Evolutionary conservation across 2,888 invertebrate species (phyloP), one percentile per base, ranked within the genome.

Genomic region (Platycheirus albimanus): DNA sequence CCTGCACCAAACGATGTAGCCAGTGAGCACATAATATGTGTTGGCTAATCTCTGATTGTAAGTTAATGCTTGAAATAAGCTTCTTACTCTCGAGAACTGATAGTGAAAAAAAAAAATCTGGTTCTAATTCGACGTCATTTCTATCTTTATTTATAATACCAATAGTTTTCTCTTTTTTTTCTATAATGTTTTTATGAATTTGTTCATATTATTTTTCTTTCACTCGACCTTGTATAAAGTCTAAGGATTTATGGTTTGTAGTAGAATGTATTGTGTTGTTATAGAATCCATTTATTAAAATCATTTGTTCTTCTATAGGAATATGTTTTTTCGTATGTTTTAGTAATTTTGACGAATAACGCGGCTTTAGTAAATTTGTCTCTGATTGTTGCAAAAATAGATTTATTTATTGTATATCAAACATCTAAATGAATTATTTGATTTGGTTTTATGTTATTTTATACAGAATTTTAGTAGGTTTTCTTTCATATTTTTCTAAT

Each of bases 331-430:
- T n/a, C n/a, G n/a, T 70, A 28, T 70, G 58, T 33, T 70, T 70
- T 20, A 70, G 19, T n/a, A 47, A 64, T 47, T 64, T 49, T 64
- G 15, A 20, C 19, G 41, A 64, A 49, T n/a, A 36, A 19, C 7
- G 20, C 41, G 4, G 17, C 11, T 85, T 24, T 86, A 85, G 17
- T 87, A 58, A 17, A 87, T 85, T 13, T 87, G n/a, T n/a, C n/a
- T n/a, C 13, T 87, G 84, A 47, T 85, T 63, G n/a, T 75, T 30
- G 20, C 36, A 47, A 61, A 71, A 49, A 41, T 15, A 3, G 41
- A 19, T 61, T 47, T 63, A 33, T 52, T 61, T 20, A 52, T 38
- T 6, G 30, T 45, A 24, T 56, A 70, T 6, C 47, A 71, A 28
- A 71, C 24, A 61, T 71, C 49, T 4, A 71, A 13, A n/a, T 71